Evolutionary conservation across 2,888 invertebrate genomes (phyloP), one percentile per base, ranked within the genome.

Genomic region (Acleris cristana): DNA sequence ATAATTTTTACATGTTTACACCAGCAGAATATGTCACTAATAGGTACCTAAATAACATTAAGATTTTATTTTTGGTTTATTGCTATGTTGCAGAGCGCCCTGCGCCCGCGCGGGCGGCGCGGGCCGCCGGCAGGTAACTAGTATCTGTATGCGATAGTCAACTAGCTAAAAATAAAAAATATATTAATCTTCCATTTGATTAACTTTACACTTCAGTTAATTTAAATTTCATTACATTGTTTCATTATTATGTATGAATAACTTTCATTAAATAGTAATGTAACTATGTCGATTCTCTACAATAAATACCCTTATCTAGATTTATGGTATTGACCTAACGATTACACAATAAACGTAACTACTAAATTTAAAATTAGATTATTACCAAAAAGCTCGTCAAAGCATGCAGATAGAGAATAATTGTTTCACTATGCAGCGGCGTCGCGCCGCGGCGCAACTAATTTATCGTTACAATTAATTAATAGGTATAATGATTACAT

Each of bases 301-400:
- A 90, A 92, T 92, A 91, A 91, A 92, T 92, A 92, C 90, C 91
- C 92, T 91, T 92, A 92, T 79, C 92, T 92, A 92, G 73, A 84
- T 85, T 83, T 85, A 87, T 81, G 80, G 78, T 91, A 90, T 85
- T 88, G 78, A 83, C 83, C 92, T 92, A 92, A 90, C 73, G 90
- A 89, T 92, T 92, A 92, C 86, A 91, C 87, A 89, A 86, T 91
- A 81, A 90, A 90, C 88, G 86, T 92, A 90, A 88, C 90, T 92
- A 90, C 89, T 88, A 89, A 85, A 82, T 87, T 86, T 90, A 88
- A 89, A 90, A 91, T 90, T 90, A 92, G 88, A 89, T 91, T 92
- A 92, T 90, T 91, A 89, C 92, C 91, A 88, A 91, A 92, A 93
- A 93, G 93, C 93, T 93, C 93, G 90, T 93, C 92, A 84, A 93